phyloP scores from a whole-genome alignment of 2,113 vertebrate genomes.

The Pituophis catenifer region DNA sequence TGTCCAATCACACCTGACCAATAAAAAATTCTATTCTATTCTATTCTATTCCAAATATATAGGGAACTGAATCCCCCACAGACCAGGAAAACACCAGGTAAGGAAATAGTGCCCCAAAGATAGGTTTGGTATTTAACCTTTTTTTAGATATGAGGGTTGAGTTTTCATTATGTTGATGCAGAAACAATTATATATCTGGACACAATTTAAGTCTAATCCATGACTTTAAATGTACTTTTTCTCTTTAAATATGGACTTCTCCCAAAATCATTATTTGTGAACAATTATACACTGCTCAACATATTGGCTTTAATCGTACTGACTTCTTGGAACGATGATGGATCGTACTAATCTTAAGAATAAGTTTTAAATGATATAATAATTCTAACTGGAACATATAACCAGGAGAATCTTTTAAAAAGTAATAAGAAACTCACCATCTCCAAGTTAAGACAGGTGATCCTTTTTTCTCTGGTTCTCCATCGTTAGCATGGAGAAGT shows the following conservation, averaged over 20 bases:
- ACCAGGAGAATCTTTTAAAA: background rate
- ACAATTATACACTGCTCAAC: background rate
- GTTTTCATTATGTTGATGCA: background rate
- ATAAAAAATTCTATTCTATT: no score
- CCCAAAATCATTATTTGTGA: background rate
- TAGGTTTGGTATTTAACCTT: background rate
- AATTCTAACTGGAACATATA: background rate
- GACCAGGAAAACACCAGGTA: background rate
- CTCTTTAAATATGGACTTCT: background rate
- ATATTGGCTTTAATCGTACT: background rate
- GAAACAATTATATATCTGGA: background rate
- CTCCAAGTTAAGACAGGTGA: background rate
- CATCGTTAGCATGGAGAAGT: background rate
- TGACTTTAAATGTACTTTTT: background rate
- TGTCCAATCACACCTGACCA: no score
- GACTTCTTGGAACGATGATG: background rate
- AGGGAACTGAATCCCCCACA: background rate
- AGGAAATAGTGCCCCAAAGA: background rate
- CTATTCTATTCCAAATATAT: background rate
- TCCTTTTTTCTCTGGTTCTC: background rate
- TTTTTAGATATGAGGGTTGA: background rate
- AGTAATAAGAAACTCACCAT: slow-evolving; percentile 9
- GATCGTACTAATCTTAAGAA: background rate
- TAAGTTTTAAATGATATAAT: background rate
- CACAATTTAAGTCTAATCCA: background rate